phyloP scores from a whole-genome alignment of 2,888 invertebrate genomes.

The Drosophila engyochracea region DNA sequence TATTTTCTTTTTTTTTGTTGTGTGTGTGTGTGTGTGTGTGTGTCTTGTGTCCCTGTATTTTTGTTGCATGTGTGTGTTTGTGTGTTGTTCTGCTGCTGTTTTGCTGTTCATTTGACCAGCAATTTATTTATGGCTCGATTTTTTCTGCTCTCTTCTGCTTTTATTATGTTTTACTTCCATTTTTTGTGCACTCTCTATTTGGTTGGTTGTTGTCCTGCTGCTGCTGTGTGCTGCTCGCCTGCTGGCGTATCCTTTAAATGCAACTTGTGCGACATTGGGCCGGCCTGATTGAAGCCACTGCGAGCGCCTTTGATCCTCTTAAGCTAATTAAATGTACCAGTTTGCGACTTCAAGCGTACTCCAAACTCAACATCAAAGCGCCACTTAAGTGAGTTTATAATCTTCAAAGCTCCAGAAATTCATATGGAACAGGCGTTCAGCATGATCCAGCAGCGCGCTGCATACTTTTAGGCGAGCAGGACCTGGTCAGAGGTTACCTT shows the following conservation, averaged over 20 bases:
- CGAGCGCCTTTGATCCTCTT: conserved; percentile 74
- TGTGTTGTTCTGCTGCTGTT: conserved; percentile 29
- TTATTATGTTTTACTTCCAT: conserved; percentile 4
- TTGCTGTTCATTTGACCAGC: conserved; percentile 70
- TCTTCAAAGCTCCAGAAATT: conserved; percentile 85
- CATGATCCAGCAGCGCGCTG: conserved; percentile 17
- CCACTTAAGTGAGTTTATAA: conserved; percentile 79
- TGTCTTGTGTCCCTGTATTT: conserved; percentile 29
- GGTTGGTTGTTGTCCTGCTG: conserved; percentile 4
- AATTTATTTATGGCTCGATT: conserved; percentile 72
- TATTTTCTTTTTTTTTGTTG: neutral
- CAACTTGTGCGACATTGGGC: conserved; percentile 76
- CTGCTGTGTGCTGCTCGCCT: conserved; percentile 74
- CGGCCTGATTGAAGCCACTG: conserved; percentile 23
- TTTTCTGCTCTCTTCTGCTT: conserved; percentile 17
- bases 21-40: neutral
- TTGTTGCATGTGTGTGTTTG: conserved; percentile 1
- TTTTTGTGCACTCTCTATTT: conserved; percentile 2
- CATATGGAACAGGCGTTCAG: conserved; percentile 82
- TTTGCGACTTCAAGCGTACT: conserved; percentile 60
- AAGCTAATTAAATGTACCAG: conserved; percentile 61
- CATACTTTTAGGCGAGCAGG: conserved; percentile 35
- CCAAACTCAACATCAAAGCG: conserved; percentile 79
- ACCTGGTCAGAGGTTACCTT: conserved; percentile 37
- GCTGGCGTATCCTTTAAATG: conserved; percentile 84